phyloP scores from a whole-genome alignment of 1,140 invertebrate genomes.

The Trigoniulus corallinus region DNA sequence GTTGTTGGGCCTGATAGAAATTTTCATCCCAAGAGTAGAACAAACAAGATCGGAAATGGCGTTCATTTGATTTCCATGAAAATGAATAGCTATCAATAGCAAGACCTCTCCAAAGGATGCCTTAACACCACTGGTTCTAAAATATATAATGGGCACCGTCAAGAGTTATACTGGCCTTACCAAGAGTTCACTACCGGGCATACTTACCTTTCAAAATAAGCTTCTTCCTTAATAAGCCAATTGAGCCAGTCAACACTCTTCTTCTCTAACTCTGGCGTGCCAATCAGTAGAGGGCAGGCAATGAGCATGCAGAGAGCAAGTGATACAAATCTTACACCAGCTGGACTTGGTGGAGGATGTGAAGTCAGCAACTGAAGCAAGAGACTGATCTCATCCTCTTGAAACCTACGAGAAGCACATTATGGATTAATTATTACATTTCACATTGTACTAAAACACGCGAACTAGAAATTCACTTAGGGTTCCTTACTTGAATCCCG shows the following conservation, averaged over 20 bases:
- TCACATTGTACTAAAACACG: too few species aligned
- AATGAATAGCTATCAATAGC: conserved; percentile 88
- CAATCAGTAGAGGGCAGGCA: conserved; percentile 74
- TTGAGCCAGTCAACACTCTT: conserved; percentile 86
- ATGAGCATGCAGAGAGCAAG: conserved; percentile 87
- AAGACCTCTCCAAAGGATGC: conserved; percentile 83
- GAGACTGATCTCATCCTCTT: conserved; percentile 76
- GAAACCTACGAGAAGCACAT: conserved; percentile 42
- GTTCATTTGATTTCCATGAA: conserved; percentile 80
- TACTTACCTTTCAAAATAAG: conserved; percentile 39
- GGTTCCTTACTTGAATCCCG: conserved; percentile 55
- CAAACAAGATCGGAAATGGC: conserved; percentile 87
- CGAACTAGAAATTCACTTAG: not conserved
- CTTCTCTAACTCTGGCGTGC: conserved; percentile 59
- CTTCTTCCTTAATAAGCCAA: conserved; percentile 79
- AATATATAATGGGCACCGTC: conserved; percentile 8
- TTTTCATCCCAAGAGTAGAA: conserved; percentile 86
- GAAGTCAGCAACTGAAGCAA: conserved; percentile 72
- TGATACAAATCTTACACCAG: conserved; percentile 83
- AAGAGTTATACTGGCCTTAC: too few species aligned
- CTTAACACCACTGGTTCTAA: conserved; percentile 19
- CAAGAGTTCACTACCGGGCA: too few species aligned
- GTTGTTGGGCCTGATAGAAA: conserved; percentile 76
- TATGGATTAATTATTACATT: not conserved
- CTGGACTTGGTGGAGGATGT: conserved; percentile 70